phyloP scores from a whole-genome alignment of 1,140 invertebrate species.

The Plutomurus gul region DNA sequence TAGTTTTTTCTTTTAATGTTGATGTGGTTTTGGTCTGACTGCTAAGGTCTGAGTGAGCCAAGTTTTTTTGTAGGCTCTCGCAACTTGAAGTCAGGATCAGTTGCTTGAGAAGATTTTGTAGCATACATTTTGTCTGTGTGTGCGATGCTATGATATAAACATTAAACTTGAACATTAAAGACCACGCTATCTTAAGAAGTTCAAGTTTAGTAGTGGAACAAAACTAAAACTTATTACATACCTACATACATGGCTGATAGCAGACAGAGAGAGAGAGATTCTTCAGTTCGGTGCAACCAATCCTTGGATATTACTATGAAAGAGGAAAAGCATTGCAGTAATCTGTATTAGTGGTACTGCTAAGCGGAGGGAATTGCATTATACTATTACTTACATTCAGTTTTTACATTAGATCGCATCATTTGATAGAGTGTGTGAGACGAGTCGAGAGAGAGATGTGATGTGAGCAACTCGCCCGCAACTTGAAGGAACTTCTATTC shows the following conservation, averaged over 20 bases:
- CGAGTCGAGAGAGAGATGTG: no score
- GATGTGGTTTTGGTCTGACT: no score
- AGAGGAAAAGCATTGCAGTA: neutral
- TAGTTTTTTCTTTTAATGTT: neutral
- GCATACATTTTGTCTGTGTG: neutral
- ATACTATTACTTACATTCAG: constrained; percentile 11
- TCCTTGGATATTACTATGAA: no score
- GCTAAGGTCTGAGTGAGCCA: neutral
- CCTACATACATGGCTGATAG: no score
- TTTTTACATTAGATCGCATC: constrained; percentile 29
- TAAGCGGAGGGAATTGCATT: constrained; percentile 14
- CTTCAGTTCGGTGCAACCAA: neutral
- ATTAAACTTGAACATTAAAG: neutral
- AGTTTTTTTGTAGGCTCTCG: neutral
- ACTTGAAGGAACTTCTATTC: neutral
- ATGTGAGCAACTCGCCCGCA: neutral
- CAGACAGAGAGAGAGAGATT: neutral
- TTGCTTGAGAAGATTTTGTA: neutral
- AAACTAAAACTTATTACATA: neutral
- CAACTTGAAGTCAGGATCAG: neutral
- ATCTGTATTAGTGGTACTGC: no score
- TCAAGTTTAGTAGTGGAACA: neutral
- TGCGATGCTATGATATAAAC: neutral
- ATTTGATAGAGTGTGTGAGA: constrained; percentile 20
- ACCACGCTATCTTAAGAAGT: neutral